phyloP scores from a whole-genome alignment of 2,113 vertebrate genomes.

The Lichenostomus cassidix region DNA sequence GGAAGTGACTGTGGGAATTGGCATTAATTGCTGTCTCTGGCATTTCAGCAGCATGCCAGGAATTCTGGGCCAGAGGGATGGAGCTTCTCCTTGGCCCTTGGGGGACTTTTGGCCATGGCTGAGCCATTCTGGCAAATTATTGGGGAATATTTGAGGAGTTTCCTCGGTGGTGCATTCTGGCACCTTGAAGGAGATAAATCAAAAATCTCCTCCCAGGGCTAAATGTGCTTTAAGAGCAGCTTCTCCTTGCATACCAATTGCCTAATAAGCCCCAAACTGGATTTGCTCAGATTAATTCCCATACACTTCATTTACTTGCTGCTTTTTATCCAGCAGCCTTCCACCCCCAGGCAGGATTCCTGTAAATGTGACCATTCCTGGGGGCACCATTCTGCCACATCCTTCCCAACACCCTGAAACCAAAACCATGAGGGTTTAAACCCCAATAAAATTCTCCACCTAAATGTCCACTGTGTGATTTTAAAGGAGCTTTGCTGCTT shows the following conservation, averaged over 20 bases:
- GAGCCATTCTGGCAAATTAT: background rate
- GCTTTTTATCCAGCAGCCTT: background rate
- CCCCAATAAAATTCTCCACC: background rate
- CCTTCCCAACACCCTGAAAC: background rate
- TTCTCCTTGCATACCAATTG: constrained; percentile 14
- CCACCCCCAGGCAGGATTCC: background rate
- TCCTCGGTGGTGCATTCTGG: background rate
- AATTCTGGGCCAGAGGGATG: background rate
- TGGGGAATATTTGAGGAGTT: background rate
- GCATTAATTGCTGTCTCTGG: background rate
- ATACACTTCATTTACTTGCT: background rate
- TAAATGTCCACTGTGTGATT: accelerated
- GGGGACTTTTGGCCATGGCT: background rate
- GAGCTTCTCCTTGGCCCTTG: background rate
- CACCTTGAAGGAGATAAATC: background rate
- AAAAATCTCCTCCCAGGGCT: background rate
- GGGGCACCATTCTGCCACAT: too few relatives aligned
- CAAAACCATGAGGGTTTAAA: background rate
- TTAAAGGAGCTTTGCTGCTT: background rate
- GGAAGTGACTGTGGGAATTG: constrained; percentile 13
- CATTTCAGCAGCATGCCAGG: background rate
- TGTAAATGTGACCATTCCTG: background rate
- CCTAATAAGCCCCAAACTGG: constrained; percentile 26
- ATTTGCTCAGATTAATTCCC: constrained; percentile 47
- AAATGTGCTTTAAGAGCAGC: background rate